Conservation (phyloP, 2,797 vertebrate species). For the Pagetopsis macropterus region DNA sequence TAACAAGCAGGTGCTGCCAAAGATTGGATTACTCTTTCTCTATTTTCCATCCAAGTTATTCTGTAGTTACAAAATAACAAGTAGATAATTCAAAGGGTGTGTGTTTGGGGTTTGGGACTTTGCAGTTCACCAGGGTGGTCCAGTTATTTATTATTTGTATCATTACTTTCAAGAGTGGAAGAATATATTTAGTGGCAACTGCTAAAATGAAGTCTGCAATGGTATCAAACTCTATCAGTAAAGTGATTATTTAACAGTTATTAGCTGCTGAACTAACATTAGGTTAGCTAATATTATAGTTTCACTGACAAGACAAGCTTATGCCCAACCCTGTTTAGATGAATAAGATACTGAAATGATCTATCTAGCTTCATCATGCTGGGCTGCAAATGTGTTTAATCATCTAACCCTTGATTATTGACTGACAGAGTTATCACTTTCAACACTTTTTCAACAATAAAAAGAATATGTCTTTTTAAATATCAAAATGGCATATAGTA, state of each 20-base stretch:
- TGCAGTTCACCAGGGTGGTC: not conserved
- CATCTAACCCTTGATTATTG: not conserved
- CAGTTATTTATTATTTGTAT: not conserved
- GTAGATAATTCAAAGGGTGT: constrained; percentile 16
- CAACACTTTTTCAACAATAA: not conserved
- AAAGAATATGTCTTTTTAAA: not conserved
- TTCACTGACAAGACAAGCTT: not conserved
- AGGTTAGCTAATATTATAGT: not conserved
- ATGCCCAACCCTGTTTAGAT: not conserved
- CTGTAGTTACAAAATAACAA: constrained; percentile 21
- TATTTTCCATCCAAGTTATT: constrained; percentile 32
- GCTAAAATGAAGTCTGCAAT: not conserved
- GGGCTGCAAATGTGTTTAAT: not conserved
- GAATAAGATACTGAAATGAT: not conserved
- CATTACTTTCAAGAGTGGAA: not conserved
- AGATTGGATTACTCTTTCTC: constrained; percentile 26
- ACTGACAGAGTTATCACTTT: not conserved
- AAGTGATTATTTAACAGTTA: not conserved
- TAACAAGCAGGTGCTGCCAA: constrained; percentile 54
- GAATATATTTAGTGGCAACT: no score
- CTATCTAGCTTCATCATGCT: not conserved
- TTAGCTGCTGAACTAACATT: not conserved
- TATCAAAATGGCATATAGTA: not conserved
- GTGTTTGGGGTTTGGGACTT: not conserved
- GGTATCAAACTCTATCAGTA: not conserved